These are phyloP conservation scores for Poecilus cupreus DNA, from an alignment of 2,888 invertebrate genomes.

Conservation along the genomic window DNA sequence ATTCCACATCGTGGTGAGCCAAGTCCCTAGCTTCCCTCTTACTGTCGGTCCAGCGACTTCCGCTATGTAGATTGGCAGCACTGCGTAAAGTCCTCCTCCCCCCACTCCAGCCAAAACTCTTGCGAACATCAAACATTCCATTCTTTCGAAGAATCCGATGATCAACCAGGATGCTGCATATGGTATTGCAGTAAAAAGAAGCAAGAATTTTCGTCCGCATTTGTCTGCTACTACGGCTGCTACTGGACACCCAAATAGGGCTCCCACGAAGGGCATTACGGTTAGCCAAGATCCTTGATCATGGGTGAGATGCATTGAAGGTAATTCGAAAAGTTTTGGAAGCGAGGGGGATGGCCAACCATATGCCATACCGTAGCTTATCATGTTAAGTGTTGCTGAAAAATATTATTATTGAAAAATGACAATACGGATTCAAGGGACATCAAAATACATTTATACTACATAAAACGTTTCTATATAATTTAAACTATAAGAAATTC, in stretches of 20 bases:
- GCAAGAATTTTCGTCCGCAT: conserved; percentile 77
- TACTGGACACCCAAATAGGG: conserved; percentile 77
- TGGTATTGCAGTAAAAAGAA: conserved; percentile 78
- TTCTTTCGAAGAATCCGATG: conserved; percentile 76
- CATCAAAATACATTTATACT: too few species aligned
- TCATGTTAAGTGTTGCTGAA: conserved; percentile 68
- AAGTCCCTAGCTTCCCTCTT: conserved; percentile 76
- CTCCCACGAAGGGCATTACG: conserved; percentile 80
- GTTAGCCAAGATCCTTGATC: conserved; percentile 79
- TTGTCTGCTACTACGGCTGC: conserved; percentile 79
- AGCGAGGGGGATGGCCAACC: conserved; percentile 79
- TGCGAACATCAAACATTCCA: conserved; percentile 74
- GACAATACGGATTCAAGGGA: not conserved
- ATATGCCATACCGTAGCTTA: conserved; percentile 70
- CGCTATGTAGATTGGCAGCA: conserved; percentile 77
- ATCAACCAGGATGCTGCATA: conserved; percentile 79
- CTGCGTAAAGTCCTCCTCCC: conserved; percentile 70
- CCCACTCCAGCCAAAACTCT: conserved; percentile 78
- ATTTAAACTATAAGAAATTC: too few species aligned
- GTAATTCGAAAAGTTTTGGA: conserved; percentile 71
- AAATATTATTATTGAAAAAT: not conserved
- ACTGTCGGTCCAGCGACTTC: conserved; percentile 77
- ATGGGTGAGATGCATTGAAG: conserved; percentile 73
- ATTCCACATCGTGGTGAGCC: conserved; percentile 76
- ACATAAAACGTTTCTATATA: too few species aligned